Conservation (phyloP, 2,113 vertebrate genomes). For the Hirundichthys speculiger region DNA sequence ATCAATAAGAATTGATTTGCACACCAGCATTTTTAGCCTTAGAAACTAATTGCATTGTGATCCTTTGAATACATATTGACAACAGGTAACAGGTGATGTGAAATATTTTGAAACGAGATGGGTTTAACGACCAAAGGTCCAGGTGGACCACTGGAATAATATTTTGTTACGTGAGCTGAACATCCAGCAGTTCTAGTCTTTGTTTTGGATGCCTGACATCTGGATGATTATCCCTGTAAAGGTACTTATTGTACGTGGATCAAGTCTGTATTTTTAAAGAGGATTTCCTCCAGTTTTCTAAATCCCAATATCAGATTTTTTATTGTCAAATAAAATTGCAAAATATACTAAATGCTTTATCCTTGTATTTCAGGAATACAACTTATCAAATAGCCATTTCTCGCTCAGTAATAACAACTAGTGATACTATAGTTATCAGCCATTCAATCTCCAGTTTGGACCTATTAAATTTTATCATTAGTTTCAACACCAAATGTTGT, state of each 20-base stretch:
- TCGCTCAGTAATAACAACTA: neutral
- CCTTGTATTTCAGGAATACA: conserved; percentile 2
- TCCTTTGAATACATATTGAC: neutral
- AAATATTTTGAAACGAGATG: neutral
- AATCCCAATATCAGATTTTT: neutral
- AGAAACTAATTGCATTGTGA: neutral
- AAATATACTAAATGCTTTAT: neutral
- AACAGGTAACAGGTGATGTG: neutral
- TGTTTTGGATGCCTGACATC: neutral
- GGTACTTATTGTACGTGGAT: conserved; percentile 17
- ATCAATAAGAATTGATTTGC: neutral
- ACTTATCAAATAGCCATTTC: neutral
- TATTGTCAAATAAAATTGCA: conserved; percentile 2
- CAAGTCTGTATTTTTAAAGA: neutral
- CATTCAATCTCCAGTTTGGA: too few species aligned
- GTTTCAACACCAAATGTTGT: neutral
- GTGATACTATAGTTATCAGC: neutral
- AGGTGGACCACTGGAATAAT: neutral
- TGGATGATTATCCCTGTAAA: conserved; percentile 5
- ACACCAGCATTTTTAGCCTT: neutral
- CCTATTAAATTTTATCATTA: too few species aligned
- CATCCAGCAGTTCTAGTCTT: too few species aligned
- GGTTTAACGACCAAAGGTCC: neutral
- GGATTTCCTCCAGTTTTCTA: neutral
- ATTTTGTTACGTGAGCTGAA: too few species aligned